These are phyloP conservation scores for Sinocyclocheilus grahami DNA, from an alignment of 2,113 vertebrate genomes.

Conservation along the genomic window DNA sequence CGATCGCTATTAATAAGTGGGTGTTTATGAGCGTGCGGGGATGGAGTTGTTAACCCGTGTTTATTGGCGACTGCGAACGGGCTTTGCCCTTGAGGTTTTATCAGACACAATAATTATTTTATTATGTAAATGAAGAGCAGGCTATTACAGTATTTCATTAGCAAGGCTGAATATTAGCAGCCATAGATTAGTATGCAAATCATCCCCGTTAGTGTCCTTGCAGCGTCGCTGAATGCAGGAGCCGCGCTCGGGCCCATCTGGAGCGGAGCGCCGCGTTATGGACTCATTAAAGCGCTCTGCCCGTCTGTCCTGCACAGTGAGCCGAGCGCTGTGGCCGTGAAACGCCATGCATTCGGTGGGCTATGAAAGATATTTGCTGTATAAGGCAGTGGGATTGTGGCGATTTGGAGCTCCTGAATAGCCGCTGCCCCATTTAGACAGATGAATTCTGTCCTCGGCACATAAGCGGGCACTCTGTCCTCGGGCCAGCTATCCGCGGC, in stretches of 20 bases:
- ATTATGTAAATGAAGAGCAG: conserved; percentile 79
- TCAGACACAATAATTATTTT: conserved; percentile 81
- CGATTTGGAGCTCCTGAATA: neutral
- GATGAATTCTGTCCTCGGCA: neutral
- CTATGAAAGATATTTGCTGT: neutral
- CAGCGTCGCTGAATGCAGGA: conserved; percentile 53
- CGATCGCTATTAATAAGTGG: neutral
- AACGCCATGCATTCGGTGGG: neutral
- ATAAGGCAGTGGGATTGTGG: neutral
- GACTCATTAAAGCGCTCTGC: neutral
- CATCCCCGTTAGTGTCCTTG: conserved; percentile 59
- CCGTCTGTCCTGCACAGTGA: neutral
- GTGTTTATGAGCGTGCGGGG: conserved; percentile 46
- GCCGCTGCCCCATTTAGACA: neutral
- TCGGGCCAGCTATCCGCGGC: neutral
- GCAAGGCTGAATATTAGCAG: conserved; percentile 71
- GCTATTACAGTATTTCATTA: conserved; percentile 79
- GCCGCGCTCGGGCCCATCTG: conserved; percentile 53
- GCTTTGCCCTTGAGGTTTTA: conserved; percentile 79
- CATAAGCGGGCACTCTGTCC: neutral
- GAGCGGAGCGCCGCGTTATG: conserved; percentile 48
- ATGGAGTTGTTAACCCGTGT: conserved; percentile 58
- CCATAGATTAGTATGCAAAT: conserved; percentile 79
- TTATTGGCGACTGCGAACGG: conserved; percentile 48
- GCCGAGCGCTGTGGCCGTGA: neutral